A percentile compares a stretch with the other conserved stretches of the same genome.
These are phyloP conservation scores for Oreortyx pictus DNA, from an alignment of 2,797 vertebrate species.

Conservation along the genomic window DNA sequence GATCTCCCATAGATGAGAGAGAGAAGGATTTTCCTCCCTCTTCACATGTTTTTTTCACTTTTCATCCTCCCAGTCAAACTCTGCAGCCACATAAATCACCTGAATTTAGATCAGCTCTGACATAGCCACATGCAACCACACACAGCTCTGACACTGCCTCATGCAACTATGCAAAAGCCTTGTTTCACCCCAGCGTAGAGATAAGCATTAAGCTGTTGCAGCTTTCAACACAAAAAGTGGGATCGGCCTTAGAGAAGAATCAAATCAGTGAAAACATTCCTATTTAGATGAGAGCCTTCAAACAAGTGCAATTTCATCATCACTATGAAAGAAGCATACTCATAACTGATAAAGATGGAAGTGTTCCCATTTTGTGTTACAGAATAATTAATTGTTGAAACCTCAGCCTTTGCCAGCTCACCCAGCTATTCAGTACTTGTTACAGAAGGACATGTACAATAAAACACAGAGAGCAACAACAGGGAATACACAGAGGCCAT, in stretches of 20 bases:
- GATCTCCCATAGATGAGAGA: background rate
- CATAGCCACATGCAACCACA: background rate
- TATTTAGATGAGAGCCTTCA: background rate
- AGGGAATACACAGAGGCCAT: background rate
- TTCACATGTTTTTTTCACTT: background rate
- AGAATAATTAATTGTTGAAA: background rate
- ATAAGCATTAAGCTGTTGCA: accelerated
- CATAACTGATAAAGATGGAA: background rate
- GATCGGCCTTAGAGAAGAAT: background rate
- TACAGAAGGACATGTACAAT: background rate
- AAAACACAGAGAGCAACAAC: background rate
- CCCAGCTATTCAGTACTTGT: background rate
- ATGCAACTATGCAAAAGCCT: background rate
- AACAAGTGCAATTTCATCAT: background rate
- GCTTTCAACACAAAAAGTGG: background rate
- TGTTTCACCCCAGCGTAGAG: background rate
- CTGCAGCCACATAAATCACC: background rate
- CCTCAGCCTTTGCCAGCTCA: background rate
- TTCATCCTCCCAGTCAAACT: background rate
- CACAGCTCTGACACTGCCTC: background rate
- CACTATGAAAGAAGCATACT: background rate
- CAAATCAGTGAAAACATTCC: background rate
- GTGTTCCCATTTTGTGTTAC: background rate
- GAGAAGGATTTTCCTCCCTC: background rate
- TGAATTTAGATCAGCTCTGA: background rate